phyloP scores from a whole-genome alignment of 1,140 invertebrate species.

The Drosophila triauraria region DNA sequence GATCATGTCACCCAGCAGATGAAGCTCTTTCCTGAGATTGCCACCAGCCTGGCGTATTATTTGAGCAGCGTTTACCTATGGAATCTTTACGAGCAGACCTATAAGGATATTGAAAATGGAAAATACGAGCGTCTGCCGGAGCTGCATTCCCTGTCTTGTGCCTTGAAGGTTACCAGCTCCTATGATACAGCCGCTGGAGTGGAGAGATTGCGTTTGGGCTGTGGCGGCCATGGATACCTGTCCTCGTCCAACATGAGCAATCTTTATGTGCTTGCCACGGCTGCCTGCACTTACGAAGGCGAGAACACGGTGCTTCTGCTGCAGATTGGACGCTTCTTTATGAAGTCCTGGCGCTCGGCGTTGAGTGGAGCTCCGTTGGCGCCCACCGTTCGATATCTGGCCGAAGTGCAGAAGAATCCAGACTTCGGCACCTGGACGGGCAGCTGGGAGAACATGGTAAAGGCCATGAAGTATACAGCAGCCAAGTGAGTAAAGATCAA shows the following conservation, averaged over 20 bases:
- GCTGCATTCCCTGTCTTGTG: conserved; percentile 95
- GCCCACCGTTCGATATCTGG: conserved; percentile 89
- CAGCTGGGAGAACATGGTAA: conserved; percentile 88
- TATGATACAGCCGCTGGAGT: conserved; percentile 89
- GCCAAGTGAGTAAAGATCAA: conserved; percentile 87
- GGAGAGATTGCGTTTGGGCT: conserved; percentile 93
- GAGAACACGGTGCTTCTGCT: conserved; percentile 97
- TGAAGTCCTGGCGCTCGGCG: conserved; percentile 90
- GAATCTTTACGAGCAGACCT: conserved; percentile 92
- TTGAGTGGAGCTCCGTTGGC: conserved; percentile 86
- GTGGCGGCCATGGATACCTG: conserved; percentile 98
- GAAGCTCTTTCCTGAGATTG: conserved; percentile 94
- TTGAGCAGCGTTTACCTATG: conserved; percentile 91
- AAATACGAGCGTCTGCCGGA: conserved; percentile 92
- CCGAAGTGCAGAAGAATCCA: conserved; percentile 72
- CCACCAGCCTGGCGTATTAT: conserved; percentile 90
- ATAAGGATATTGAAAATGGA: conserved; percentile 90
- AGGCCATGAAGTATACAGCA: conserved; percentile 89
- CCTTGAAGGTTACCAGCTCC: conserved; percentile 94
- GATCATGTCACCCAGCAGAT: conserved; percentile 97
- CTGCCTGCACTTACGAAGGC: conserved; percentile 96
- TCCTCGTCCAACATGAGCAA: conserved; percentile 92
- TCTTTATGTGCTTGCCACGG: conserved; percentile 91
- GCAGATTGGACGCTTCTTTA: conserved; percentile 90
- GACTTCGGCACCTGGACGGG: conserved; percentile 87